A percentile compares a stretch with the other conserved stretches of the same genome.
These are phyloP conservation scores for Puffinus mauretanicus DNA, from an alignment of 2,113 vertebrate species.

Conservation along the genomic window DNA sequence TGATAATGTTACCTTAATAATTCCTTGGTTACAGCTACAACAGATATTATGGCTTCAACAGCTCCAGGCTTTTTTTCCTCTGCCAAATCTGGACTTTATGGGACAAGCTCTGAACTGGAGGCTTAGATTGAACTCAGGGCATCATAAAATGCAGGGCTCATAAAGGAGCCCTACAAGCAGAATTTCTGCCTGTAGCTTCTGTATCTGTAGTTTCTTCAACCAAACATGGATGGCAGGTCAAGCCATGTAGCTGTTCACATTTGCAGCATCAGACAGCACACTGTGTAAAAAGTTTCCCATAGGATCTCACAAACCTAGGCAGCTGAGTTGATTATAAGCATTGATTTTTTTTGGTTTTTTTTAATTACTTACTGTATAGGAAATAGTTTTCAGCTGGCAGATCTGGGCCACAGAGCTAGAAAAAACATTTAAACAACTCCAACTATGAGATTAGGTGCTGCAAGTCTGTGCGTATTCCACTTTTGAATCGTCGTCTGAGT, in stretches of 20 bases:
- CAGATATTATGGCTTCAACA: not conserved
- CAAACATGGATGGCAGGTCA: not conserved
- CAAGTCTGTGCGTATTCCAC: accelerated
- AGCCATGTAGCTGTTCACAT: not conserved
- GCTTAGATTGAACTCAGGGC: not conserved
- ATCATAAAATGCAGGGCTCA: not conserved
- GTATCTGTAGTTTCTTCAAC: not conserved
- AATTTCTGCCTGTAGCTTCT: not conserved
- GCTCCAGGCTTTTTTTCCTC: not conserved
- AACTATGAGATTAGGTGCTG: not conserved
- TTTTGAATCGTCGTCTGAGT: not conserved
- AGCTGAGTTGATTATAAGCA: not conserved
- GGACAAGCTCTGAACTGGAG: not conserved
- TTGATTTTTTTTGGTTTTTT: not conserved
- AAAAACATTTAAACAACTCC: not conserved
- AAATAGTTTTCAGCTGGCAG: not conserved
- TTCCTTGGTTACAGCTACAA: not conserved
- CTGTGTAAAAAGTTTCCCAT: not conserved
- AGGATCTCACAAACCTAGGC: not conserved
- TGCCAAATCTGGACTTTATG: not conserved
- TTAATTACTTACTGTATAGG: not conserved
- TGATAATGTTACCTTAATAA: not conserved
- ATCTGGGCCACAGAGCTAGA: not conserved
- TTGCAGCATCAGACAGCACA: not conserved
- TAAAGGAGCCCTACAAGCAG: not conserved